Percentiles rank a stretch among this genome's conserved stretches.
Conservation (phyloP, 2,888 invertebrate genomes). For the Morpho deidamia region DNA sequence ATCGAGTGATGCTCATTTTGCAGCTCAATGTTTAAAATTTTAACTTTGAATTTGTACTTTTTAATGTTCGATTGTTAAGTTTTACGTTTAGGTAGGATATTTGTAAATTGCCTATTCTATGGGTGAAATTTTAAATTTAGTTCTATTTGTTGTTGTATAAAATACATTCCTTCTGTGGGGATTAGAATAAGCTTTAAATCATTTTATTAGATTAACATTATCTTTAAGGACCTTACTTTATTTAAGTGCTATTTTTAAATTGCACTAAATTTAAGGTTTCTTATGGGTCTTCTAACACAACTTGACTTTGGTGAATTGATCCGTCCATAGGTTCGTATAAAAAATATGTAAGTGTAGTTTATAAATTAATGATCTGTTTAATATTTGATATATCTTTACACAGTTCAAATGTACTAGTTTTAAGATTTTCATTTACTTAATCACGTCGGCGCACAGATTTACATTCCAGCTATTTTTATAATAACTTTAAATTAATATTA, state of each 20-base stretch:
- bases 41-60: neutral
- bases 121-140: constrained; percentile 1
- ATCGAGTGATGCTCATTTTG: constrained; percentile 4
- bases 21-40: constrained; percentile 3
- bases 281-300: neutral
- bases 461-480: constrained; percentile 5
- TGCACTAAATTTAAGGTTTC: too few relatives aligned
- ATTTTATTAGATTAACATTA: too few relatives aligned
- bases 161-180: constrained; percentile 39
- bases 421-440: neutral
- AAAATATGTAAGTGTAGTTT: neutral
- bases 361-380: constrained; percentile 1
- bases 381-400: constrained; percentile 5
- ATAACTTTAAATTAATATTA: too few relatives aligned
- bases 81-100: constrained; percentile 9
- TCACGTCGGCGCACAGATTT: neutral
- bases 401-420: constrained; percentile 3
- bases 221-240: too few relatives aligned
- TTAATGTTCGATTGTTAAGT: constrained; percentile 12
- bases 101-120: constrained; percentile 8
- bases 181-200: constrained; percentile 21
- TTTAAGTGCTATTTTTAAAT: too few relatives aligned
- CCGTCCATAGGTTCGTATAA: constrained; percentile 13
- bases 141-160: constrained; percentile 39
- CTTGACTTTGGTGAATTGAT: constrained; percentile 4